Percentiles rank a stretch among this genome's conserved stretches.
phyloP scores from a whole-genome alignment of 2,797 vertebrate genomes.

The Microtus obscurus region DNA sequence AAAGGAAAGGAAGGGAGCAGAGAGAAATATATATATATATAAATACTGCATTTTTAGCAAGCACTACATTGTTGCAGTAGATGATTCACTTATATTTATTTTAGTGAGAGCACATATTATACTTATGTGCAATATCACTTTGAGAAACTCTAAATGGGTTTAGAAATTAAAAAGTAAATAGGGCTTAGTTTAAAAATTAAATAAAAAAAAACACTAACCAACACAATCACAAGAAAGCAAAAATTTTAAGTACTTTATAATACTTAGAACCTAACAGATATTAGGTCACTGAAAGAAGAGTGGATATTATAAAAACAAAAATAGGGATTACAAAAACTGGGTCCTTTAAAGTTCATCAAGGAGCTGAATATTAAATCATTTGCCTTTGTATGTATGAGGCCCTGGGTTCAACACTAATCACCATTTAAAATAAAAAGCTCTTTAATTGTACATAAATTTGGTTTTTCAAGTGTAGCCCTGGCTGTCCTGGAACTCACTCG shows the following conservation, averaged over 20 bases:
- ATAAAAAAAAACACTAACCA: neutral
- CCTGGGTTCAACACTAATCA: neutral
- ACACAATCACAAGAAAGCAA: neutral
- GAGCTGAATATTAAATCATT: neutral
- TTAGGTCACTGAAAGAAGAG: conserved; percentile 3
- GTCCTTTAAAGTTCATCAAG: neutral
- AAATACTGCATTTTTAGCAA: too few relatives aligned
- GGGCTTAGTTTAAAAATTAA: too few relatives aligned
- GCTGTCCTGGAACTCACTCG: neutral
- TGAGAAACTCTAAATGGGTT: too few relatives aligned
- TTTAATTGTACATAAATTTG: neutral
- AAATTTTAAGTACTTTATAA: conserved; percentile 36
- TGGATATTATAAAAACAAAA: neutral
- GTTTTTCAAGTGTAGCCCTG: neutral
- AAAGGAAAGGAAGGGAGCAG: too few relatives aligned
- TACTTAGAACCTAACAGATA: neutral
- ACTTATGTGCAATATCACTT: too few relatives aligned
- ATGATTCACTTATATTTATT: too few relatives aligned
- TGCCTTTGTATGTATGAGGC: neutral
- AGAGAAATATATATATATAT: too few relatives aligned
- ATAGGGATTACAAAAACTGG: conserved; percentile 16
- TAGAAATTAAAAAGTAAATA: too few relatives aligned
- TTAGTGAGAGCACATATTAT: too few relatives aligned
- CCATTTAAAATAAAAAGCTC: neutral
- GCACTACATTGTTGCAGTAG: too few relatives aligned